These are phyloP conservation scores for Hemichromis elongatus DNA, from an alignment of 2,113 vertebrate genomes.

Conservation along the genomic window DNA sequence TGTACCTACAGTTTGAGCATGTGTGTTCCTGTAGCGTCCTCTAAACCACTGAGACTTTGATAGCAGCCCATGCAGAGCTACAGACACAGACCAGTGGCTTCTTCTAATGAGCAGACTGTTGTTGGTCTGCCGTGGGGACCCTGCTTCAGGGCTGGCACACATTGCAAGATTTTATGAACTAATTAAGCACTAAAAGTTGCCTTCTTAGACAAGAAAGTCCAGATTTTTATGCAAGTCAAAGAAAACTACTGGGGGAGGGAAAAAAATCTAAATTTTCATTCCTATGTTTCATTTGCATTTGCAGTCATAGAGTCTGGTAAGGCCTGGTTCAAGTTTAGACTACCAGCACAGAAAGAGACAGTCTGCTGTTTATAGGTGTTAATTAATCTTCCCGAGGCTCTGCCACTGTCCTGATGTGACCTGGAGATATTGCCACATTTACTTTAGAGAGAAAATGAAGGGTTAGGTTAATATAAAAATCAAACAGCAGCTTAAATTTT, in stretches of 20 bases:
- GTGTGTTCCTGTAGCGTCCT: neutral
- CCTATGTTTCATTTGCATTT: neutral
- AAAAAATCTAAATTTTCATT: neutral
- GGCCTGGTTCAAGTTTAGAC: neutral
- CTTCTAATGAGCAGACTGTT: constrained; percentile 68
- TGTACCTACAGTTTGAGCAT: neutral
- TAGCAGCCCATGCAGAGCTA: constrained; percentile 45
- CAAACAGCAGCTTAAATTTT: neutral
- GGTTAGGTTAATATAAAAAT: neutral
- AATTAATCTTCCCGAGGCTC: constrained; percentile 6
- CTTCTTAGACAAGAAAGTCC: constrained; percentile 8
- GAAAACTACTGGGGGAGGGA: neutral
- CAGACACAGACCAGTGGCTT: constrained; percentile 57
- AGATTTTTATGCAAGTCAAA: neutral
- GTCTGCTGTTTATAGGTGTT: constrained; percentile 12
- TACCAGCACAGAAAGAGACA: neutral
- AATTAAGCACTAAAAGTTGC: constrained; percentile 50
- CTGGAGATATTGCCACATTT: constrained; percentile 16
- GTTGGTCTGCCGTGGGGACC: constrained; percentile 45
- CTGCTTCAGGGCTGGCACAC: constrained; percentile 19
- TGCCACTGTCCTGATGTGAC: neutral
- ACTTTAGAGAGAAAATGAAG: constrained; percentile 12
- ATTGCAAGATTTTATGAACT: constrained; percentile 35
- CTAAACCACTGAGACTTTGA: constrained; percentile 23
- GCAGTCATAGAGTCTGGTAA: neutral